Evolutionary conservation across 2,888 invertebrate genomes (phyloP).

Genomic region (Dryobota labecula): DNA sequence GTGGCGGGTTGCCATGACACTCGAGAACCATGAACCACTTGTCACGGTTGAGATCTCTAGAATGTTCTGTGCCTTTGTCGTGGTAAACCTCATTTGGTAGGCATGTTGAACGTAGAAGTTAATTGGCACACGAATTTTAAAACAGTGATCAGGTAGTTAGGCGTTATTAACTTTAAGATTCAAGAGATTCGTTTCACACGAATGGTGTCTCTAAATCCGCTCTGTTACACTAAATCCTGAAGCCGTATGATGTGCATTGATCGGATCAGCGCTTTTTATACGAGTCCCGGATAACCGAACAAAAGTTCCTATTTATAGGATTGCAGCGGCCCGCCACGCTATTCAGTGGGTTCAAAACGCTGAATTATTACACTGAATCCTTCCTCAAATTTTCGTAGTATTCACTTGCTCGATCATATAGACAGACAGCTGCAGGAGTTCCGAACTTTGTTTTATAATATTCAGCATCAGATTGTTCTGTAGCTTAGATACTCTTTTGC

Average conservation of each 20-base stretch:
- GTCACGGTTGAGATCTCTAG: constrained; percentile 37
- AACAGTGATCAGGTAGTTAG: neutral
- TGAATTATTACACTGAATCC: constrained; percentile 42
- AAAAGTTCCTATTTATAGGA: constrained; percentile 34
- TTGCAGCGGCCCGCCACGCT: constrained; percentile 1
- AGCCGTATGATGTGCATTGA: neutral
- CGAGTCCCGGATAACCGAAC: constrained; percentile 16
- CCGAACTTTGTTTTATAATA: constrained; percentile 41
- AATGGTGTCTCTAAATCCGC: constrained; percentile 10
- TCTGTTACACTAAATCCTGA: neutral
- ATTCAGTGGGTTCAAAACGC: constrained; percentile 26
- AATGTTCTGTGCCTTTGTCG: constrained; percentile 17
- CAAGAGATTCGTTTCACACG: neutral
- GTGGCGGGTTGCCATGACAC: constrained; percentile 39
- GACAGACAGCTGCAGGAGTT: constrained; percentile 44
- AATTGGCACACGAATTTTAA: constrained; percentile 11
- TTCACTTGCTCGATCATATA: constrained; percentile 44
- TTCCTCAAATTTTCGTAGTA: constrained; percentile 50
- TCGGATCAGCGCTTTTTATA: constrained; percentile 20
- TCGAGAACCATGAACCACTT: constrained; percentile 35
- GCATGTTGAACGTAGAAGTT: no score
- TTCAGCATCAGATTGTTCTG: constrained; percentile 33
- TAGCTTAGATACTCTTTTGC: neutral
- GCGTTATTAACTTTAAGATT: neutral
- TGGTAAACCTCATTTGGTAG: constrained; percentile 21